A percentile compares a stretch with the other conserved stretches of the same genome.
Evolutionary conservation across 2,797 vertebrate genomes (phyloP).

Genomic region (Acanthurus tractus): DNA sequence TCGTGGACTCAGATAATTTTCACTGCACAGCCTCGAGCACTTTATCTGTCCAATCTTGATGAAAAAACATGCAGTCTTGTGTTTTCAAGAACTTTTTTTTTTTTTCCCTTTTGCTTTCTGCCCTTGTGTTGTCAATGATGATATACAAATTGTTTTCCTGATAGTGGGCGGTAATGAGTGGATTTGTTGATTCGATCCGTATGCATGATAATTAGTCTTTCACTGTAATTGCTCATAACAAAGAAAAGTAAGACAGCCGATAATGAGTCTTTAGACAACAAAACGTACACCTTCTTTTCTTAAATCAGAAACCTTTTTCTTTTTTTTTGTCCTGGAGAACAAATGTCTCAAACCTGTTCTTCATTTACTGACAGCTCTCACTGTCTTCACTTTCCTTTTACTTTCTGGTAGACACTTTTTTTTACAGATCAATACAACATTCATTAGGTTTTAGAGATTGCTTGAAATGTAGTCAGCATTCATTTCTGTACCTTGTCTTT

Average conservation of each 20-base stretch:
- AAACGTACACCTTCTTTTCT: neutral
- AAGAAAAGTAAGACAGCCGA: neutral
- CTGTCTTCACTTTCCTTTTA: neutral
- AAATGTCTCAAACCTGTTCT: neutral
- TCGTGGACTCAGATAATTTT: slow-evolving; percentile 50
- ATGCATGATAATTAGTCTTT: neutral
- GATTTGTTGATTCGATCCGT: neutral
- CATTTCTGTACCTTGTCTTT: slow-evolving; percentile 15
- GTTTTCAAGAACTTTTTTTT: neutral
- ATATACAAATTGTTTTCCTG: slow-evolving; percentile 22
- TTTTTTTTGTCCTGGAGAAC: neutral
- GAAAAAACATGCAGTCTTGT: slow-evolving; percentile 22
- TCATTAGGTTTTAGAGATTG: slow-evolving; percentile 26
- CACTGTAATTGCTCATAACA: neutral
- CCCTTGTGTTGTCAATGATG: slow-evolving; percentile 4
- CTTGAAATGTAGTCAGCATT: slow-evolving; percentile 23
- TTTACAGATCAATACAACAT: slow-evolving; percentile 42
- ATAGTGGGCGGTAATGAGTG: neutral
- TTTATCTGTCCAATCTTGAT: slow-evolving; percentile 49
- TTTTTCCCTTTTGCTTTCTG: slow-evolving; percentile 5
- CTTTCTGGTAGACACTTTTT: slow-evolving; percentile 17
- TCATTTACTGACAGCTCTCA: neutral
- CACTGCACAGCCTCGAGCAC: slow-evolving; percentile 11
- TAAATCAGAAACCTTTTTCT: neutral
- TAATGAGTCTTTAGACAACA: neutral